Base-by-base conservation (phyloP, 2,797 vertebrate genomes). In the Acanthis flammea region DNA sequence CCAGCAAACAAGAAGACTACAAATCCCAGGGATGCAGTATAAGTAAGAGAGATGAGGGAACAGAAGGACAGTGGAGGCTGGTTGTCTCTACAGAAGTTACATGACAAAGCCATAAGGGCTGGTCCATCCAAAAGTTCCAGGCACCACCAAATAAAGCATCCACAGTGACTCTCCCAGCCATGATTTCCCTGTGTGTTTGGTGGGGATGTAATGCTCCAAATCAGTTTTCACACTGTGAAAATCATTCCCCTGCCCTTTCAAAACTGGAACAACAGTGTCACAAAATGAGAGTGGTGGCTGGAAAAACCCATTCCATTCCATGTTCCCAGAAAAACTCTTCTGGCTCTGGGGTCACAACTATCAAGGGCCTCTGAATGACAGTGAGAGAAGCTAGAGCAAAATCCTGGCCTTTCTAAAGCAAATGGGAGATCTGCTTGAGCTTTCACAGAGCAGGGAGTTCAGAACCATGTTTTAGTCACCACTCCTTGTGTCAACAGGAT, bases 401-500 rank as follows among this genome's bases (percentile, higher is more conserved):
- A 73, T 18, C 78, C 68, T 17, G 19, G 51, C 33, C 45, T 73
- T 45, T 7, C 3, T 48, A 17, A 73, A 86, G 51, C 39, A 39
- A 62, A 0, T 1, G 33, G 31, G 35, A 88, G 57, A 61, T 55
- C 35, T 76, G 76, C 47, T 53, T 71, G 6, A 31, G 79, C 28
- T 33, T 91, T 41, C 70, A 50, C 8, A 44, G 41, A 79, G 60
- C 10, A 6, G 80, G 25, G 42, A 88, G 54, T 23, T 92, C 87
- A 92, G 54, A 88, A 44, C 27, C 54, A 86, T 1, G 0, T 90
- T 93, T 96, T 68, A 87, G 72, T 45, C 81, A 94, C 91, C 42
- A 23, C 94, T 96, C 91, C 95, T 97, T 96, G 90, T 87, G 94
- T 93, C 96, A 96, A 96, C 84, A 97, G 89, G 77, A 88, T 86